Percentiles rank a stretch among this genome's conserved stretches.
Evolutionary conservation across 2,113 vertebrate species (phyloP).

Genomic region (Cochlearius cochlearius): DNA sequence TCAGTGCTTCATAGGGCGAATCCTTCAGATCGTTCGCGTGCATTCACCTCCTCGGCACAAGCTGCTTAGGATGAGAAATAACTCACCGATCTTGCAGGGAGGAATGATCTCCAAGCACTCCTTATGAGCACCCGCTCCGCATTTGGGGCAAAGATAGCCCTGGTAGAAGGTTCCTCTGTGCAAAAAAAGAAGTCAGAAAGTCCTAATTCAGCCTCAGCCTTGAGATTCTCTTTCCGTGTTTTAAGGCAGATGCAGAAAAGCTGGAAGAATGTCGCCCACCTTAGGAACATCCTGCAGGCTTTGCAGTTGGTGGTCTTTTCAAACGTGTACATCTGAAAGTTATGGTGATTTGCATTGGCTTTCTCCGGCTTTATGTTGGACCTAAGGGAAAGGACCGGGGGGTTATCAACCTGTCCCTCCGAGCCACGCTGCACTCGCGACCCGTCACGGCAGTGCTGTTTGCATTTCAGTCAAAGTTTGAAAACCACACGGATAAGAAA

Average conservation of each 20-base stretch:
- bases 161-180: conserved; percentile 96
- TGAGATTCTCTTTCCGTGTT: not conserved
- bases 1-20: fast-evolving
- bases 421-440: fast-evolving
- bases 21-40: not conserved
- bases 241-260: not conserved
- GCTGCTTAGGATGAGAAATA: not conserved
- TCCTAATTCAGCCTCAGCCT: not conserved
- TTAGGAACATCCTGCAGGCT: conserved; percentile 94
- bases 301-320: conserved; percentile 94
- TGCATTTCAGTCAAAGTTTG: not conserved
- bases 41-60: not conserved
- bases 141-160: conserved; percentile 92
- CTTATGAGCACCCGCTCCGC: conserved; percentile 93
- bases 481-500: fast-evolving
- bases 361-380: conserved; percentile 98
- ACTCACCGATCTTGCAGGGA: conserved; percentile 95
- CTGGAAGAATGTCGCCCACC: conserved; percentile 69
- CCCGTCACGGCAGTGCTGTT: not conserved
- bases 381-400: conserved; percentile 57
- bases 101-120: conserved; percentile 95
- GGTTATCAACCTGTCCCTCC: not conserved
- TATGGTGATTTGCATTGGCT: conserved; percentile 94
- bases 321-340: conserved; percentile 98
- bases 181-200: not conserved